These are phyloP conservation scores for Cataglyphis albicans DNA, from an alignment of 2,888 invertebrate genomes.

Conservation along the genomic window DNA sequence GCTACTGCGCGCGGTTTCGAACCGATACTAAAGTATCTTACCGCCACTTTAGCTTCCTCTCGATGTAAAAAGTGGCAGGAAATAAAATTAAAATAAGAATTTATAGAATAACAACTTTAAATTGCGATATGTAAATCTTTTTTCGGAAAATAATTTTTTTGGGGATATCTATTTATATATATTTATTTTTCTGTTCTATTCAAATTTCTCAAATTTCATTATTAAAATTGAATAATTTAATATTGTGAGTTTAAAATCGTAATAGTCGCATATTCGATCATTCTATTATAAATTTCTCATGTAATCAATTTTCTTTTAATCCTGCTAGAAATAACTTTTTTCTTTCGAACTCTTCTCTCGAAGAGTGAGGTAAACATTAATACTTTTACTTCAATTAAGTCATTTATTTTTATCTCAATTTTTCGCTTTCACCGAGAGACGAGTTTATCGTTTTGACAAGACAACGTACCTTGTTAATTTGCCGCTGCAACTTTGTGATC, in stretches of 20 bases:
- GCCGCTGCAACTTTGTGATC: conserved; percentile 83
- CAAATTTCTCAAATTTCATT: background rate
- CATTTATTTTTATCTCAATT: background rate
- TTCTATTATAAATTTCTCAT: background rate
- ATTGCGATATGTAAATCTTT: background rate
- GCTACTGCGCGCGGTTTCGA: background rate
- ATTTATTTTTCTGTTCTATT: background rate
- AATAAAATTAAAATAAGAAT: background rate
- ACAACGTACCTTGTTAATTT: conserved; percentile 81
- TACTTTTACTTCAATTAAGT: background rate
- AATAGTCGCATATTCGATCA: background rate
- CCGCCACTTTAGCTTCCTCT: background rate
- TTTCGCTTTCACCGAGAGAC: background rate
- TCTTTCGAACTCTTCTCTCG: background rate
- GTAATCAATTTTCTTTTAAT: background rate
- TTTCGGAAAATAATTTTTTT: background rate
- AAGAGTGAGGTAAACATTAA: background rate
- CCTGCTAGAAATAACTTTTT: background rate
- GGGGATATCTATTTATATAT: background rate
- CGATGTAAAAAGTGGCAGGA: too few relatives aligned
- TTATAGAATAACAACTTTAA: background rate
- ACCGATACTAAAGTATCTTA: conserved; percentile 4
- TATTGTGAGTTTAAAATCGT: background rate
- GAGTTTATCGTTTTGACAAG: background rate
- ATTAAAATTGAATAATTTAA: background rate